A percentile compares a stretch with the other conserved stretches of the same genome.
Conservation (phyloP, 2,888 invertebrate genomes). For the Dryadula phaetusa region DNA sequence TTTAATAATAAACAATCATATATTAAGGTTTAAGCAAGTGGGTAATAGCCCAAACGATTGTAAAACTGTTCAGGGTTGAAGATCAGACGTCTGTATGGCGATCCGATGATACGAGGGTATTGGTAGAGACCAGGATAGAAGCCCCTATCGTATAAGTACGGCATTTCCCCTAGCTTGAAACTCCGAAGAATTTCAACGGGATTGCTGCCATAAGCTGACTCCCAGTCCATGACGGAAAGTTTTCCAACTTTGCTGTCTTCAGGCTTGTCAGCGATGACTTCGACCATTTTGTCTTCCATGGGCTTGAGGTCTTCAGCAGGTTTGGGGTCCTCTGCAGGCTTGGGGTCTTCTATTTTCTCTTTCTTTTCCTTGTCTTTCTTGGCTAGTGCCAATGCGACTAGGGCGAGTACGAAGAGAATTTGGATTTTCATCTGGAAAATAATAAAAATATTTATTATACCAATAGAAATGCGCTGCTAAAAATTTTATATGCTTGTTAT, state of each 20-base stretch:
- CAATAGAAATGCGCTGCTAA: too few relatives aligned
- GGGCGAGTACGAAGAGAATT: slow-evolving; percentile 3
- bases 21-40: neutral
- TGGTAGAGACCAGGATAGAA: neutral
- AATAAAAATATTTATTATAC: neutral
- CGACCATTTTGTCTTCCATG: neutral
- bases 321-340: neutral
- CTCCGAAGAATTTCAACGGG: slow-evolving; percentile 9
- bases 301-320: slow-evolving; percentile 2
- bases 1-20: neutral
- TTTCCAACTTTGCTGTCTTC: neutral
- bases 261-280: slow-evolving; percentile 1
- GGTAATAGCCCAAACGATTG: slow-evolving; percentile 11
- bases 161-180: neutral
- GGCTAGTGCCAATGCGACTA: slow-evolving; percentile 3
- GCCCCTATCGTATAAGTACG: neutral
- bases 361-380: slow-evolving; percentile 12
- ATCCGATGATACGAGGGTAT: slow-evolving; percentile 3
- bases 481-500: too few relatives aligned
- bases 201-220: slow-evolving; percentile 2
- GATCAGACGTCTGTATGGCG: neutral
- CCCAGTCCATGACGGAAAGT: slow-evolving; percentile 22
- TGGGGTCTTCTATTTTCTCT: neutral
- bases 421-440: slow-evolving; percentile 20
- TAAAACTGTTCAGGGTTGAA: slow-evolving; percentile 7